Evolutionary conservation across 2,113 vertebrate species (phyloP), one percentile per base, ranked within the genome.

Genomic region (Megalops atlanticus): DNA sequence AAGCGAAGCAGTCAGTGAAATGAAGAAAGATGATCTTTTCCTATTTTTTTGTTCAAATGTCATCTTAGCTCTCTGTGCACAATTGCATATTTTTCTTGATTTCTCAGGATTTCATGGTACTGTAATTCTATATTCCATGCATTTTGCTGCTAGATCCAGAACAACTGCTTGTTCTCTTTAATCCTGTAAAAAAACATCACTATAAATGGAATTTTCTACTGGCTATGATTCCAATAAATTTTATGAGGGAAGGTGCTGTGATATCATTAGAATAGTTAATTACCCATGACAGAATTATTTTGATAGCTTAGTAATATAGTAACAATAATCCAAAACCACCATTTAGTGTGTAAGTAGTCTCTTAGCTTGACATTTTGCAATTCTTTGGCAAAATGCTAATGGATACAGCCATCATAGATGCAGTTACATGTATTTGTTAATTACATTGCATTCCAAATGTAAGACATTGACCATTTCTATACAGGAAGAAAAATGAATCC

Each of bases 61-160:
- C 39, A 43, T 27, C 27, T 43, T 69, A 38, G 11, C 31, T 64
- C 14, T 47, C 31, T 16, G 21, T 33, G 24, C 27, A n/a, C 40
- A 36, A 76, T 74, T 15, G 72, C 54, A 39, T 74, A 12, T 68
- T 45, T 2, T 54, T 36, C 11, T 16, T 47, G 33, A 70, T 81
- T 74, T 74, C 58, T 78, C 80, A 78, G 33, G 76, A 81, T 74
- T 79, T 70, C 54, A 40, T 45, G 72, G 35, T 79, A 68, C 54
- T 78, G 70, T 79, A 73, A 47, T 75, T 16, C 47, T 45, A 69
- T 72, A 38, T 12, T 45, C 72, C 49, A 71, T 43, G 39, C 35
- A 15, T 80, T 52, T 54, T 72, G 70, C 79, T 77, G 75, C 73
- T 45, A 41, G 54, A 64, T 31, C 69, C 45, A 33, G 49, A 52